Evolutionary conservation across 1,140 invertebrate genomes (phyloP).

Genomic region (Zaprionus inermis): DNA sequence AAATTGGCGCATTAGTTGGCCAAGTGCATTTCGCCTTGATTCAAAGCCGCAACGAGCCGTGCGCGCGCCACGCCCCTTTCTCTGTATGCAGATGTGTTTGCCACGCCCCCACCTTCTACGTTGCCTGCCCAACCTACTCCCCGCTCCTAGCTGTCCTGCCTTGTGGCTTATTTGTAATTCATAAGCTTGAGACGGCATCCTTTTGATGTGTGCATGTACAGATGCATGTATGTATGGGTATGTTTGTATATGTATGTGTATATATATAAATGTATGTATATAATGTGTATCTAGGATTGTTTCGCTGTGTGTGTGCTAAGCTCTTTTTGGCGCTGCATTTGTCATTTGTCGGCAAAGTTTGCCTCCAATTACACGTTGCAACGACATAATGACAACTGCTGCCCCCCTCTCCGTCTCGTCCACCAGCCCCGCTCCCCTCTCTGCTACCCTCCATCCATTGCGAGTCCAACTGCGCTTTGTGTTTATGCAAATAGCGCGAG

Average conservation of each 20-base stretch:
- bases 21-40: slow-evolving; percentile 67
- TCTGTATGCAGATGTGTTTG: slow-evolving; percentile 65
- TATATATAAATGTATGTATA: too few relatives aligned
- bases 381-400: slow-evolving; percentile 71
- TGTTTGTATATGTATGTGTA: slow-evolving; percentile 19
- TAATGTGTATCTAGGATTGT: too few relatives aligned
- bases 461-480: slow-evolving; percentile 11
- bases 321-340: slow-evolving; percentile 64
- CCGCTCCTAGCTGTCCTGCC: too few relatives aligned
- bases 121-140: too few relatives aligned
- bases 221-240: too few relatives aligned
- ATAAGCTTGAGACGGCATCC: slow-evolving; percentile 72
- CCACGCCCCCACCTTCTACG: slow-evolving; percentile 47
- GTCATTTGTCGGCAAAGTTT: slow-evolving; percentile 79
- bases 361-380: slow-evolving; percentile 79
- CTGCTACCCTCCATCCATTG: too few relatives aligned
- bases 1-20: slow-evolving; percentile 77
- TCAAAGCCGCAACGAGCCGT: slow-evolving; percentile 57
- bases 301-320: slow-evolving; percentile 13
- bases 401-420: slow-evolving; percentile 14
- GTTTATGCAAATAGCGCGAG: slow-evolving; percentile 21
- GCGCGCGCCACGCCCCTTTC: slow-evolving; percentile 28
- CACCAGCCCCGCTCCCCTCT: too few relatives aligned
- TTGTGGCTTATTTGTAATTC: slow-evolving; percentile 72
- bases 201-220: slow-evolving; percentile 47